Evolutionary conservation across 2,113 vertebrate genomes (phyloP).

Genomic region (Nothocercus julius): DNA sequence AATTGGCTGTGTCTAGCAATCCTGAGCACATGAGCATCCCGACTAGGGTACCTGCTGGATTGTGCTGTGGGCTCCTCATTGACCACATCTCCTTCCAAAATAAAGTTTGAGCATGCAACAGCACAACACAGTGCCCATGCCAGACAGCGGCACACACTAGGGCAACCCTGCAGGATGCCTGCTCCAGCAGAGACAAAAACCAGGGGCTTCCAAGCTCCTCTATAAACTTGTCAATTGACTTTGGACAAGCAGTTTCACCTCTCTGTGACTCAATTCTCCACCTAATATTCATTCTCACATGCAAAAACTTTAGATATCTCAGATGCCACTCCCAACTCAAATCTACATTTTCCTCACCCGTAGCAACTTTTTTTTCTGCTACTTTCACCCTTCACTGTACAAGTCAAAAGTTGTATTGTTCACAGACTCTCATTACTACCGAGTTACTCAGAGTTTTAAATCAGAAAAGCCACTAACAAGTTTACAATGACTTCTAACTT

Average conservation of each 20-base stretch:
- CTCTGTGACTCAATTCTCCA: not conserved
- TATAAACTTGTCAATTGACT: not conserved
- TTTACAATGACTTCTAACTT: not conserved
- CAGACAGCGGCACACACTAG: not conserved
- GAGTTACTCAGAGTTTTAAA: not conserved
- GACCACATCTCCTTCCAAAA: not conserved
- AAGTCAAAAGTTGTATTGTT: not conserved
- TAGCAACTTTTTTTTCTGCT: not conserved
- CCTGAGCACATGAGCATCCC: not conserved
- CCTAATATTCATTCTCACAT: not conserved
- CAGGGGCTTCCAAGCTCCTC: not conserved
- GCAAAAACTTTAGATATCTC: not conserved
- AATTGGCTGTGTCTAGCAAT: not conserved
- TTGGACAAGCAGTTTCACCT: not conserved
- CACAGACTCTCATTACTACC: not conserved
- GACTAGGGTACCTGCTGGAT: not conserved
- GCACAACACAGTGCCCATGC: not conserved
- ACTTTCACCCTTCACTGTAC: not conserved
- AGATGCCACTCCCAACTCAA: not conserved
- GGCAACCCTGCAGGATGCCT: accelerated
- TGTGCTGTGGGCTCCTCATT: not conserved
- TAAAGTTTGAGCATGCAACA: not conserved
- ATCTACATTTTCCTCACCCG: not conserved
- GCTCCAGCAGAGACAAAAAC: not conserved
- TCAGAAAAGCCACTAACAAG: not conserved